Evolutionary conservation across 2,888 invertebrate species (phyloP).

Genomic region (Andrena flavipes): DNA sequence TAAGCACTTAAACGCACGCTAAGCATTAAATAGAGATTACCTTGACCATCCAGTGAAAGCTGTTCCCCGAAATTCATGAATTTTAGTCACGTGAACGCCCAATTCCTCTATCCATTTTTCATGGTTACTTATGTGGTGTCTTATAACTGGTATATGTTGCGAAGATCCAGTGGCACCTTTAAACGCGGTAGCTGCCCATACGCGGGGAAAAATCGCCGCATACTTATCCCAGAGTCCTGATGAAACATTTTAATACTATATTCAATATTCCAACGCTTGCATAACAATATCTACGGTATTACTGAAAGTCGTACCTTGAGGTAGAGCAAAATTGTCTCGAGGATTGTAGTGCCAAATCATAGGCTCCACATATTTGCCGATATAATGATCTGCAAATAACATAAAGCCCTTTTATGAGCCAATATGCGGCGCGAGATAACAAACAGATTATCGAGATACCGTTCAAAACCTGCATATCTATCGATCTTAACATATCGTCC

Average conservation of each 20-base stretch:
- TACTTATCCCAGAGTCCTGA: slow-evolving; percentile 88
- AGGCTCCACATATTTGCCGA: slow-evolving; percentile 88
- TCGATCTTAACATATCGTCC: slow-evolving; percentile 94
- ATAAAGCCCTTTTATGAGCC: slow-evolving; percentile 39
- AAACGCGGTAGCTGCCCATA: slow-evolving; percentile 94
- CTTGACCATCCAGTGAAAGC: slow-evolving; percentile 91
- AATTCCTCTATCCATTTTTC: slow-evolving; percentile 89
- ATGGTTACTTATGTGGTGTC: slow-evolving; percentile 91
- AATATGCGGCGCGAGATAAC: slow-evolving; percentile 3
- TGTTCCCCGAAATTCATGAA: slow-evolving; percentile 88
- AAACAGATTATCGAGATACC: slow-evolving; percentile 84
- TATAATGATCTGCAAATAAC: slow-evolving; percentile 86
- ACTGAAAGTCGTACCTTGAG: slow-evolving; percentile 79
- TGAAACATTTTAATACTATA: slow-evolving; percentile 9
- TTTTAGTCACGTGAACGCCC: slow-evolving; percentile 84
- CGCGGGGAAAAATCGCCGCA: slow-evolving; percentile 88
- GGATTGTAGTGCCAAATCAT: slow-evolving; percentile 90
- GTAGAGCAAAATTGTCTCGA: slow-evolving; percentile 86
- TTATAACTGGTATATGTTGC: slow-evolving; percentile 89
- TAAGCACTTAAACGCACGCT: background rate
- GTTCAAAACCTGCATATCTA: slow-evolving; percentile 86
- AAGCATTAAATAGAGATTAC: slow-evolving; percentile 83
- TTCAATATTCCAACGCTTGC: slow-evolving; percentile 4
- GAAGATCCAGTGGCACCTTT: slow-evolving; percentile 94
- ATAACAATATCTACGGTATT: background rate